Base-by-base conservation (phyloP, 53 echinoderm and acorn worm species). In the Echinarachnius parma region DNA sequence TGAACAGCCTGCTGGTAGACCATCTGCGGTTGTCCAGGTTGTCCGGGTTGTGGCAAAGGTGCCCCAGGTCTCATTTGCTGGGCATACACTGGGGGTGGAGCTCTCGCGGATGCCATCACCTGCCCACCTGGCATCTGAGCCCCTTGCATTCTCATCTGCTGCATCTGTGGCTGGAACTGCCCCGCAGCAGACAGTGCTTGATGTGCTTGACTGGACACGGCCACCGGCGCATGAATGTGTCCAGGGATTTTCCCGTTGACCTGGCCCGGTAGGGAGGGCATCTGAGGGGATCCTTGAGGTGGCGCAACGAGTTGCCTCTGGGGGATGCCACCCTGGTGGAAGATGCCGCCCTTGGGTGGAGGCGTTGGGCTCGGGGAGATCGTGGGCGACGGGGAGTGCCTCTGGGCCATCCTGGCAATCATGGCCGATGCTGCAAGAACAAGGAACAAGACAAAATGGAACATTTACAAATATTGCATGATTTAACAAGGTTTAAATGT, bases 341-440 rank as follows among this genome's bases (percentile, higher is more conserved):
- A 84, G 56, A 57, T 54, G 48, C 65, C 78, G 39, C 78, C 84
- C 62, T 59, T 84, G 65, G 75, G 75, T 53, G 47, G 71, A 60
- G 47, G 71, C 33, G 80, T 70, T 39, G 57, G 84, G 57, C 48
- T 81, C 33, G 75, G 81, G 34, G 78, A 61, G 19, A 69, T 61
- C 21, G 81, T 78, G 5, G 78, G 78, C 19, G 79, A 81, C 13
- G 92, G 92, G 21, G 92, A 92, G 52, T 87, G 83, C 49, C 83
- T 75, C 50, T 84, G 81, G 19, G 92, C 92, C 56, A 92, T 81
- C 60, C 81, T 72, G 1, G 84, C 87, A 76, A 92, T 92, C 86
- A 92, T 92, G 59, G 81, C 84, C 20, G 92, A 92, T 13, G 92
- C 92, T 31, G 87, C 57, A 80, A 77, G 53, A 10, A 49, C 66